Evolutionary conservation across 2,113 vertebrate species (phyloP).

Genomic region (Lates calcarifer): DNA sequence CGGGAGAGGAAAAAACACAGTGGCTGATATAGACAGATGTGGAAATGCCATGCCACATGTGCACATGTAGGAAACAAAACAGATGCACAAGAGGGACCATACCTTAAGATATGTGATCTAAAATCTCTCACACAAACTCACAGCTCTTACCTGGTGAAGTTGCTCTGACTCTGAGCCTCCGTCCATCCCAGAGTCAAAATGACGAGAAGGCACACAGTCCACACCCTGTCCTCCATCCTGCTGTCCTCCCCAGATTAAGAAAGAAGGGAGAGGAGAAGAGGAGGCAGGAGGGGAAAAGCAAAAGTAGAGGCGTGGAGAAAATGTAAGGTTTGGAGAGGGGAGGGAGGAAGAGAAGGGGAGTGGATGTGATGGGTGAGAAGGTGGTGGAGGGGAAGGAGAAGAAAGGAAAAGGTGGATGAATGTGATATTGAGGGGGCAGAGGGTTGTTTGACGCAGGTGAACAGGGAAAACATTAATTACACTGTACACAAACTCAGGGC

Average conservation of each 20-base stretch:
- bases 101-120: too few relatives aligned
- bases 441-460: constrained; percentile 18
- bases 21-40: constrained; percentile 36
- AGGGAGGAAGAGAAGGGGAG: constrained; percentile 6
- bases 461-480: constrained; percentile 12
- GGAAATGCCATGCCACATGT: constrained; percentile 64
- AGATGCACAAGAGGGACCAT: constrained; percentile 17
- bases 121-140: not conserved
- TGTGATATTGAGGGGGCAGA: constrained; percentile 5
- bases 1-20: constrained; percentile 16
- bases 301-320: constrained; percentile 21
- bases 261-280: constrained; percentile 42
- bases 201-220: constrained; percentile 69
- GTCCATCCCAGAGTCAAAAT: constrained; percentile 75
- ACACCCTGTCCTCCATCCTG: constrained; percentile 78
- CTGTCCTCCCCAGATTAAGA: constrained; percentile 59
- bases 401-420: constrained; percentile 41
- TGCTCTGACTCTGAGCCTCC: constrained; percentile 77
- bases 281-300: constrained; percentile 28
- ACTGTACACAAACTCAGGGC: not conserved
- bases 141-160: constrained; percentile 79
- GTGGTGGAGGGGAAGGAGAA: constrained; percentile 42
- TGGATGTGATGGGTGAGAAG: constrained; percentile 18
- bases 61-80: constrained; percentile 27
- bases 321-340: constrained; percentile 18